Percentiles rank a stretch among this genome's conserved stretches.
These are phyloP conservation scores for Phyllotreta striolata DNA, from an alignment of 2,888 invertebrate species.

Conservation along the genomic window DNA sequence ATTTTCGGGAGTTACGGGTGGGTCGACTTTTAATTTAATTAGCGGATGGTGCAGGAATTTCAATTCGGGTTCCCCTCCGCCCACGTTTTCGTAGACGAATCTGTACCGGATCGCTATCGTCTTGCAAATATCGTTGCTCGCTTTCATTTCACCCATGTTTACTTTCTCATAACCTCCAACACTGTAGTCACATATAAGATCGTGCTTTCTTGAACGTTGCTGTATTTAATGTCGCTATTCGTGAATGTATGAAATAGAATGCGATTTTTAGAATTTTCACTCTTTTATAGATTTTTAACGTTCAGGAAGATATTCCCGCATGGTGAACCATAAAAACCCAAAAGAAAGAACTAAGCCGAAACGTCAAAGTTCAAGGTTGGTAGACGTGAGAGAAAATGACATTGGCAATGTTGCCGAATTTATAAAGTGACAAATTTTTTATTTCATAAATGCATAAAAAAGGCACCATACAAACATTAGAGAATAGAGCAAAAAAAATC, in stretches of 20 bases:
- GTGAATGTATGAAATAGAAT: not conserved
- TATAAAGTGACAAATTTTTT: no score
- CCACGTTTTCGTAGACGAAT: constrained; percentile 53
- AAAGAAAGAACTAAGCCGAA: constrained; percentile 25
- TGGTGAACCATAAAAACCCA: constrained; percentile 48
- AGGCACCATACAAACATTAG: not conserved
- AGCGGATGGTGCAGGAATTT: constrained; percentile 56
- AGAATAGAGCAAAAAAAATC: not conserved
- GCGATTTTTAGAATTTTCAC: constrained; percentile 11
- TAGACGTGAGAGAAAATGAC: constrained; percentile 13
- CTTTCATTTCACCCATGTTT: constrained; percentile 56
- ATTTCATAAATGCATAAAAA: no score
- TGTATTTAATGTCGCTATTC: not conserved
- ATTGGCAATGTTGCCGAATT: constrained; percentile 12
- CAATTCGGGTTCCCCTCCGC: constrained; percentile 52
- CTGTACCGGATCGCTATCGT: constrained; percentile 57
- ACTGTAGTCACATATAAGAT: constrained; percentile 3
- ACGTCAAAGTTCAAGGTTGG: constrained; percentile 21
- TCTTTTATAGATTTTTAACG: constrained; percentile 36
- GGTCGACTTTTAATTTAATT: constrained; percentile 52
- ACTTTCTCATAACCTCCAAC: constrained; percentile 31
- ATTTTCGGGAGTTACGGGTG: constrained; percentile 51
- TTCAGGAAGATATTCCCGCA: constrained; percentile 50
- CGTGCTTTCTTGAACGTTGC: constrained; percentile 5
- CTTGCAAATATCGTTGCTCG: constrained; percentile 50